Conservation (phyloP, 2,113 vertebrate genomes). For the Scolopax mira region DNA sequence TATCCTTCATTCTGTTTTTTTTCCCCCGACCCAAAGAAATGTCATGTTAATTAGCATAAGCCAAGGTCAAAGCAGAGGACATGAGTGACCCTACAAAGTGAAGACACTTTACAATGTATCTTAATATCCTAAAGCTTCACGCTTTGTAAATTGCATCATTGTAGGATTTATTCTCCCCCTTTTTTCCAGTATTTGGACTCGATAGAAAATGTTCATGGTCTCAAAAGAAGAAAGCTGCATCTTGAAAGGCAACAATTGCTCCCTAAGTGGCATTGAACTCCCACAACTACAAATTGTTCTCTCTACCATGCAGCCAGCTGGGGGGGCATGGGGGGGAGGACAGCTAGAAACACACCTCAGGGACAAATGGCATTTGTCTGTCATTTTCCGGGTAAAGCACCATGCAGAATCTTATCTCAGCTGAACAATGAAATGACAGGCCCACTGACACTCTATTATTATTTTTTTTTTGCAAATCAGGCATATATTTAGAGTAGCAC, state of each 20-base stretch:
- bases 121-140: background rate
- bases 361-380: background rate
- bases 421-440: background rate
- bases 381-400: background rate
- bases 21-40: background rate
- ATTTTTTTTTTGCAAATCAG: background rate
- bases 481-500: background rate
- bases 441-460: background rate
- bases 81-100: background rate
- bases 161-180: background rate
- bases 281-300: background rate
- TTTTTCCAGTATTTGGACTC: background rate
- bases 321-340: accelerated
- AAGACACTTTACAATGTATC: background rate
- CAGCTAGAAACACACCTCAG: background rate
- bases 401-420: background rate
- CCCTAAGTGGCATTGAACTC: background rate
- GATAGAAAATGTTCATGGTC: background rate
- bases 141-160: background rate
- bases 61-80: background rate
- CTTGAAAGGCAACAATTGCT: background rate
- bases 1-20: background rate
- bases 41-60: background rate
- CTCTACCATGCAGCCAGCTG: background rate
- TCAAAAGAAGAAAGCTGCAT: background rate